Evolutionary conservation across 2,113 vertebrate species (phyloP).

Genomic region (Misgurnus anguillicaudatus): DNA sequence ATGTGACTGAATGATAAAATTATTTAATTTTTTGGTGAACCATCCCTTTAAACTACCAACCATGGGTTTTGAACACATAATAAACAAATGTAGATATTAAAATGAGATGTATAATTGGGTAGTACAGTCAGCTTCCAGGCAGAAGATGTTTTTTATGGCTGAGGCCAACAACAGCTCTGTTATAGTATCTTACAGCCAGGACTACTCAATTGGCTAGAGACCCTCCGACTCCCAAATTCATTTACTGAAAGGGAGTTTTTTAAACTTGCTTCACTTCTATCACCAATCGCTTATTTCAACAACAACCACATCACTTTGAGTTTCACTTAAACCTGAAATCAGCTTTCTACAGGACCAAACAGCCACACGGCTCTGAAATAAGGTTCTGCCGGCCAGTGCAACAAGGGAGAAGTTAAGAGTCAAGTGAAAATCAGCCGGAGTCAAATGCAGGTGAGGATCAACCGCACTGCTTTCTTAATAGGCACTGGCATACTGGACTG

Average conservation of each 20-base stretch:
- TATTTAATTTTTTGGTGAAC: too few relatives aligned
- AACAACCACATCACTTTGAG: background rate
- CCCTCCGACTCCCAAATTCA: background rate
- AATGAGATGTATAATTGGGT: constrained; percentile 33
- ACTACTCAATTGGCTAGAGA: background rate
- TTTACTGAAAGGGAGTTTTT: constrained; percentile 8
- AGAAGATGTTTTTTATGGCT: background rate
- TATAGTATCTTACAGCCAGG: background rate
- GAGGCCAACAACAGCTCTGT: background rate
- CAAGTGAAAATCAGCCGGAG: background rate
- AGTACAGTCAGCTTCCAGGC: background rate
- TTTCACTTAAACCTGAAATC: background rate
- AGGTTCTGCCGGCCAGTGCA: background rate
- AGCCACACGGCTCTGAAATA: background rate
- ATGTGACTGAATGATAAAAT: too few relatives aligned
- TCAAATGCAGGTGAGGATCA: background rate
- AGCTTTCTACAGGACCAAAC: background rate
- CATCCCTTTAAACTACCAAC: too few relatives aligned
- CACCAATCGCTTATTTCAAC: background rate
- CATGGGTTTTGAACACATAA: too few relatives aligned
- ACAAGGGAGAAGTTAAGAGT: background rate
- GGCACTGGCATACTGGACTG: too few relatives aligned
- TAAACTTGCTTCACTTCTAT: background rate
- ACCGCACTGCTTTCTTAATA: too few relatives aligned
- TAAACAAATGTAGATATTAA: constrained; percentile 12